These are phyloP conservation scores for Arrhamphus sclerolepis DNA, from an alignment of 2,797 vertebrate genomes.

Conservation along the genomic window DNA sequence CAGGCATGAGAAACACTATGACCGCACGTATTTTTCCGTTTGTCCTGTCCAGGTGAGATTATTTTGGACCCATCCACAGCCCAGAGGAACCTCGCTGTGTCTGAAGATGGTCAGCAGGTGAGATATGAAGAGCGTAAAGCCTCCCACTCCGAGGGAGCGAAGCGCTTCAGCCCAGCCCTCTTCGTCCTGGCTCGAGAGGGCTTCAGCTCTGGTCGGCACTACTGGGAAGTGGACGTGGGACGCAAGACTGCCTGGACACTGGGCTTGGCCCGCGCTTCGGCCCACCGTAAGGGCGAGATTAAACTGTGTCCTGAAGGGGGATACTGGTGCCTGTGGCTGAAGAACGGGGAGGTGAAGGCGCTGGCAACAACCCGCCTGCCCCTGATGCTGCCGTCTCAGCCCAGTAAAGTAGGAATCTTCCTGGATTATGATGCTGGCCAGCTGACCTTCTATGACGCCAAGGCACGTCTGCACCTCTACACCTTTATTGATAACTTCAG, in stretches of 20 bases:
- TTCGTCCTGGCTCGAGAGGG: constrained; percentile 81
- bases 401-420: constrained; percentile 77
- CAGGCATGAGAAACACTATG: neutral
- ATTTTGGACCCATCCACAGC: constrained; percentile 83
- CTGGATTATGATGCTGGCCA: constrained; percentile 81
- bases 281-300: constrained; percentile 83
- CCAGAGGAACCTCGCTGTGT: constrained; percentile 82
- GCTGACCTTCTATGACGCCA: constrained; percentile 82
- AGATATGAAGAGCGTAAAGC: constrained; percentile 71
- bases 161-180: constrained; percentile 82
- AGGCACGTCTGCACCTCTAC: constrained; percentile 74
- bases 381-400: constrained; percentile 52
- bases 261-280: constrained; percentile 72
- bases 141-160: constrained; percentile 62
- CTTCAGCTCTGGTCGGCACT: constrained; percentile 80
- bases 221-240: constrained; percentile 85
- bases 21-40: neutral
- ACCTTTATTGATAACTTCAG: constrained; percentile 76
- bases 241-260: constrained; percentile 84
- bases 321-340: constrained; percentile 84
- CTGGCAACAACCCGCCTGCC: constrained; percentile 62
- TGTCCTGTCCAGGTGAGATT: constrained; percentile 75
- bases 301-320: constrained; percentile 78
- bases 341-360: constrained; percentile 78
- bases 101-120: constrained; percentile 80